phyloP scores from a whole-genome alignment of 2,888 invertebrate species.

The Pantelozetes paolii region DNA sequence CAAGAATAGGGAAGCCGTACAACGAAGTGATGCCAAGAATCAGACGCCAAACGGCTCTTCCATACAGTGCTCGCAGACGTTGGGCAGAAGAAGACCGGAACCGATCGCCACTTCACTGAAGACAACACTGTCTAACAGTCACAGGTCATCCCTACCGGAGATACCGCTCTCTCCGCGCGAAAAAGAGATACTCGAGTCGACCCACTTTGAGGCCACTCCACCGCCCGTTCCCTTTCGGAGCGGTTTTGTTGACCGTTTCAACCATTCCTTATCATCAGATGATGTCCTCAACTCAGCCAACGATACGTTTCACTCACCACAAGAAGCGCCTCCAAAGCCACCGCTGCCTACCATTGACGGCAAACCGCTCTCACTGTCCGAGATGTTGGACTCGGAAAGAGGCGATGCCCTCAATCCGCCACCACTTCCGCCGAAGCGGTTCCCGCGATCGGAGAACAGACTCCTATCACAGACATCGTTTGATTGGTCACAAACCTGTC shows the following conservation, averaged over 20 bases:
- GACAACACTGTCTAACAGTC: not conserved
- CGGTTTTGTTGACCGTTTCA: constrained; percentile 10
- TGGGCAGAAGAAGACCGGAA: constrained; percentile 2
- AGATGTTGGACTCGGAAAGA: not conserved
- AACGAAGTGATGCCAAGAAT: constrained; percentile 43
- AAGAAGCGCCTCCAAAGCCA: constrained; percentile 75
- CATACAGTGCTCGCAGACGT: not conserved
- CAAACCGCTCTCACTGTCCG: not conserved
- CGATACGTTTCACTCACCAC: constrained; percentile 44
- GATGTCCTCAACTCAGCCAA: constrained; percentile 25
- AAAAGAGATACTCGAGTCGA: constrained; percentile 52
- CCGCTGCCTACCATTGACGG: constrained; percentile 58
- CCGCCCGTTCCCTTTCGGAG: not conserved
- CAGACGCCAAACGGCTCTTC: constrained; percentile 6
- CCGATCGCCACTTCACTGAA: not conserved
- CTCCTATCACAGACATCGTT: constrained; percentile 11
- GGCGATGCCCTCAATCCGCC: constrained; percentile 2
- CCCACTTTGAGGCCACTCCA: constrained; percentile 48
- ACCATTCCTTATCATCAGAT: constrained; percentile 36
- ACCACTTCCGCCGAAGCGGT: constrained; percentile 41
- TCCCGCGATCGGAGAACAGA: constrained; percentile 23
- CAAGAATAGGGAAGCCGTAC: constrained; percentile 55
- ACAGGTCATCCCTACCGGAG: constrained; percentile 51
- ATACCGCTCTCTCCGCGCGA: constrained; percentile 54
- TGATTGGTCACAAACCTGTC: constrained; percentile 25